Evolutionary conservation across 2,888 invertebrate genomes (phyloP).

Genomic region (Anthrax anthrax): DNA sequence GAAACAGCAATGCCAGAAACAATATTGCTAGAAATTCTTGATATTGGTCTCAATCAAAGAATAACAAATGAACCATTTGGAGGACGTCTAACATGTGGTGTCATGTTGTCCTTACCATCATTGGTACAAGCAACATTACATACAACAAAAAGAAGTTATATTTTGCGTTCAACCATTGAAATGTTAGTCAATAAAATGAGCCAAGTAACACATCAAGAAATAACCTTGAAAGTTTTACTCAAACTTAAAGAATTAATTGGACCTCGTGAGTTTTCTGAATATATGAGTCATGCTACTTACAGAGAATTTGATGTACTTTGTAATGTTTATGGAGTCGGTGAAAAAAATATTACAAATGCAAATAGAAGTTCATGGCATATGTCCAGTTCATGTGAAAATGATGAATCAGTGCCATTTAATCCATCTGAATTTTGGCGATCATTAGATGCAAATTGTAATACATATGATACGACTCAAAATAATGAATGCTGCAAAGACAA

Average conservation of each 20-base stretch:
- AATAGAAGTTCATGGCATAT: slow-evolving; percentile 8
- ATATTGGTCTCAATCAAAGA: slow-evolving; percentile 44
- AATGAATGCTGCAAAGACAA: not conserved
- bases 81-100: slow-evolving; percentile 46
- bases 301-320: slow-evolving; percentile 45
- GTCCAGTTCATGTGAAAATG: slow-evolving; percentile 12
- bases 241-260: slow-evolving; percentile 58
- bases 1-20: slow-evolving; percentile 53
- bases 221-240: slow-evolving; percentile 50
- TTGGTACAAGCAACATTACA: slow-evolving; percentile 41
- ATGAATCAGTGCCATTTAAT: slow-evolving; percentile 1
- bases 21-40: slow-evolving; percentile 48
- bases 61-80: slow-evolving; percentile 38
- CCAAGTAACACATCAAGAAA: slow-evolving; percentile 48
- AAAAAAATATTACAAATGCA: slow-evolving; percentile 6
- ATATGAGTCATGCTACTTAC: slow-evolving; percentile 38
- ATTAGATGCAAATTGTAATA: slow-evolving; percentile 8
- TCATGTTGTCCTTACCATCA: slow-evolving; percentile 49
- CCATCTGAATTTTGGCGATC: not conserved
- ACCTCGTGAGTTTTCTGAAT: slow-evolving; percentile 45
- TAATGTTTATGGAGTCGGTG: slow-evolving; percentile 38
- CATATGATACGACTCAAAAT: slow-evolving; percentile 2
- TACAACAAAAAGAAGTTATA: slow-evolving; percentile 36
- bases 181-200: slow-evolving; percentile 42
- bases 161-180: slow-evolving; percentile 39